These are phyloP conservation scores for Pogonocichla stellata DNA, from an alignment of 2,113 vertebrate species.

Conservation along the genomic window DNA sequence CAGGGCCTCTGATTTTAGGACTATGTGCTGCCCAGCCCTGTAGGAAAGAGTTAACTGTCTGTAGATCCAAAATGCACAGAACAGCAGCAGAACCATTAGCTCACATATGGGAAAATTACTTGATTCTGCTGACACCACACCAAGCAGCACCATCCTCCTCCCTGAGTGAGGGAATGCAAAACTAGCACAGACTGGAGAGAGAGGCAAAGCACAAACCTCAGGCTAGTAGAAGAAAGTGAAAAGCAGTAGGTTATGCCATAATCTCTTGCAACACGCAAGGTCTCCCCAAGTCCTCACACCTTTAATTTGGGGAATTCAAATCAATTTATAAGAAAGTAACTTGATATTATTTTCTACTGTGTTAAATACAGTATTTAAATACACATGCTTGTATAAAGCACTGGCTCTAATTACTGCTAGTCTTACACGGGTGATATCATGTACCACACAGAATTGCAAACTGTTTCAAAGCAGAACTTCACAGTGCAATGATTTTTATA, in stretches of 20 bases:
- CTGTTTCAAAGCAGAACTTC: neutral
- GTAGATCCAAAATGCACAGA: neutral
- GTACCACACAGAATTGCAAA: neutral
- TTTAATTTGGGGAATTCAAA: neutral
- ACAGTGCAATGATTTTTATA: neutral
- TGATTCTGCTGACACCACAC: constrained; percentile 44
- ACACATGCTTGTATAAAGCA: neutral
- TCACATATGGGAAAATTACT: neutral
- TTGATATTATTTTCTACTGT: neutral
- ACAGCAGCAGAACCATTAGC: constrained; percentile 16
- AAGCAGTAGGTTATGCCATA: neutral
- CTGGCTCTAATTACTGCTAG: neutral
- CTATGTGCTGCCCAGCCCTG: neutral
- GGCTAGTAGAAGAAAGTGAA: neutral
- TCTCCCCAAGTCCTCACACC: neutral
- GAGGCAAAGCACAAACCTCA: neutral
- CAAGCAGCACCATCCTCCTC: neutral
- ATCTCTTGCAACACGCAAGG: neutral
- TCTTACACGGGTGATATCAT: neutral
- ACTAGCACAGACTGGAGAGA: neutral
- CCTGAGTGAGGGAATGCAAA: neutral
- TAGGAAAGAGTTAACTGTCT: neutral
- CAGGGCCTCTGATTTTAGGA: neutral
- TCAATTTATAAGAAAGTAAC: neutral
- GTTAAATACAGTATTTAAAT: neutral